Evolutionary conservation across 1,140 invertebrate genomes (phyloP), one percentile per base, ranked within the genome.

Genomic region (Drosophila repletoides): DNA sequence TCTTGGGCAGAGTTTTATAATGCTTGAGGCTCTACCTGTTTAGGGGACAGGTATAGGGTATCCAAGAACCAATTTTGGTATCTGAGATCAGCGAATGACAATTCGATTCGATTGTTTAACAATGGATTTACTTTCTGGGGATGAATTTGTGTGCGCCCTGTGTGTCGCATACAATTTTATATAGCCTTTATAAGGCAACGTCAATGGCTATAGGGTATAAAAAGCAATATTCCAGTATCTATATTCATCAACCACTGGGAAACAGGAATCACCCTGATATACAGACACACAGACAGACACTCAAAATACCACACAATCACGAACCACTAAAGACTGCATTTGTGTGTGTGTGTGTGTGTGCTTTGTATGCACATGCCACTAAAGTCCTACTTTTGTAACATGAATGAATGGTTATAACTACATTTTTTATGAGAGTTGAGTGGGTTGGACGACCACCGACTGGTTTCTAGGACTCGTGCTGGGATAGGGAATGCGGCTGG

Each of bases 361-460:
- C 36, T 61, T 67, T 67, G 56, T 43, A 38, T 74, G 53, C 49
- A 36, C 34, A 58, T 61, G 52, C 46, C 46, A 48, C 21, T 24
- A 58, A 63, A 77, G 79, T 84, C 70, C 77, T 73, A 84, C 70
- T 74, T 83, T 71, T 67, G 65, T 70, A 79, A 71, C 41, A 79
- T 84, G 74, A 83, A 84, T 83, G 73, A 77, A 77, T 46, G 73
- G 53, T 64, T 77, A 64, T 84, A 83, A 84, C 65, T 84, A 74
- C 65, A 84, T 84, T 79, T 83, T 77, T 73, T 56, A 79, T 84
- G 71, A 73, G 63, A 52, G 33, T 45, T 29, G 21, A 31, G 66
- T 56, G 48, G 55, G 31, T 21, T 24, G 52, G 17, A 46, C 14
- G 56, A 49, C 33, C 24, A 24, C 15, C 26, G 41, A n/a, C 6